Conservation (phyloP, 2,113 vertebrate species). For the Tragelaphus strepsiceros region DNA sequence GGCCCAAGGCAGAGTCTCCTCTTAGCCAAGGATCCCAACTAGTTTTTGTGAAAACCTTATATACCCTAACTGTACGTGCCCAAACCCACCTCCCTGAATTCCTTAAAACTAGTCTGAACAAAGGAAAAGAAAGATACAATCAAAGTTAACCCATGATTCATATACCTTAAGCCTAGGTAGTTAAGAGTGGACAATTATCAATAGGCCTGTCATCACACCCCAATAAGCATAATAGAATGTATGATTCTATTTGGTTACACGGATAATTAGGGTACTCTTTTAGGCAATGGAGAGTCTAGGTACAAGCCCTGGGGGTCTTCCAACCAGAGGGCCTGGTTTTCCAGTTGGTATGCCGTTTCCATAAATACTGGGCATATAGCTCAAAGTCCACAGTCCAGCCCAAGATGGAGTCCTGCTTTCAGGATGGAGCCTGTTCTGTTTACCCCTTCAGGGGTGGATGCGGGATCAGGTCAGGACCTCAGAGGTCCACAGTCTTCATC, state of each 20-base stretch:
- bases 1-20: neutral
- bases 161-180: neutral
- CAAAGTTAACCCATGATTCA: neutral
- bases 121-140: neutral
- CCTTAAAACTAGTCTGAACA: neutral
- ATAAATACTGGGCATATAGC: too few relatives aligned
- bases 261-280: neutral
- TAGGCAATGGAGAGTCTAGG: neutral
- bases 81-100: neutral
- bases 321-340: too few relatives aligned
- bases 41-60: neutral
- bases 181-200: neutral
- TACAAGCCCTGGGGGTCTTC: neutral
- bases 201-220: neutral
- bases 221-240: neutral
- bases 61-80: neutral
- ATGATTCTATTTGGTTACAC: neutral
- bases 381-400: too few relatives aligned
- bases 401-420: too few relatives aligned
- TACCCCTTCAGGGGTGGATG: too few relatives aligned
- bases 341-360: too few relatives aligned
- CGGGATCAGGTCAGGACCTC: too few relatives aligned
- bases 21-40: neutral
- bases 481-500: fast-evolving
- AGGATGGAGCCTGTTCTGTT: too few relatives aligned